These are phyloP conservation scores for Oryzias curvinotus DNA, from an alignment of 2,113 vertebrate genomes.

Conservation along the genomic window DNA sequence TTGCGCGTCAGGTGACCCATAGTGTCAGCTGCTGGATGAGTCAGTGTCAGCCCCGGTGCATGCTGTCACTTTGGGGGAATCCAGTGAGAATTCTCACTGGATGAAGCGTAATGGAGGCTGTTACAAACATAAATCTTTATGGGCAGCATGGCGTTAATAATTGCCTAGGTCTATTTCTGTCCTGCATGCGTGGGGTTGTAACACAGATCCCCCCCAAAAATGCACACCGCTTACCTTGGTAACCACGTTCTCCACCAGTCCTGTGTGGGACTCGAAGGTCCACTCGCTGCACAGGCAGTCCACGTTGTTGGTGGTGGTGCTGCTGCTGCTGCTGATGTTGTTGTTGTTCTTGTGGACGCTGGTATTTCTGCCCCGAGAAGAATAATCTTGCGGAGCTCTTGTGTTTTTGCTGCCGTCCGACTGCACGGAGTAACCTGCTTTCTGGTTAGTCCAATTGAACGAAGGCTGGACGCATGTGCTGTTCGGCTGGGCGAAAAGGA, in stretches of 20 bases:
- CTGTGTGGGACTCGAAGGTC: constrained; percentile 84
- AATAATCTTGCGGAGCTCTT: constrained; percentile 35
- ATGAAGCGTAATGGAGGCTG: background rate
- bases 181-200: background rate
- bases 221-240: constrained; percentile 86
- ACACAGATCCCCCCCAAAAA: constrained; percentile 13
- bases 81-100: background rate
- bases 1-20: constrained; percentile 33
- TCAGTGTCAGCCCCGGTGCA: constrained; percentile 39
- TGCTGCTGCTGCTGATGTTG: constrained; percentile 41
- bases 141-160: too few species aligned
- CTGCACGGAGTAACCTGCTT: constrained; percentile 35
- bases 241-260: constrained; percentile 90
- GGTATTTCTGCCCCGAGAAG: constrained; percentile 37
- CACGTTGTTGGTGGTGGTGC: constrained; percentile 61
- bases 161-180: too few species aligned
- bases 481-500: constrained; percentile 88
- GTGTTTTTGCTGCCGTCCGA: constrained; percentile 44
- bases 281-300: constrained; percentile 82
- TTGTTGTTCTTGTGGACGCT: constrained; percentile 32
- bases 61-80: constrained; percentile 3
- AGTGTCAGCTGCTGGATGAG: constrained; percentile 57
- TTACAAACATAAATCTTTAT: too few species aligned
- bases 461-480: constrained; percentile 78
- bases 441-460: constrained; percentile 61